A percentile compares a stretch with the other conserved stretches of the same genome.
Conservation (phyloP, 2,113 vertebrate genomes). For the Cygnus atratus region DNA sequence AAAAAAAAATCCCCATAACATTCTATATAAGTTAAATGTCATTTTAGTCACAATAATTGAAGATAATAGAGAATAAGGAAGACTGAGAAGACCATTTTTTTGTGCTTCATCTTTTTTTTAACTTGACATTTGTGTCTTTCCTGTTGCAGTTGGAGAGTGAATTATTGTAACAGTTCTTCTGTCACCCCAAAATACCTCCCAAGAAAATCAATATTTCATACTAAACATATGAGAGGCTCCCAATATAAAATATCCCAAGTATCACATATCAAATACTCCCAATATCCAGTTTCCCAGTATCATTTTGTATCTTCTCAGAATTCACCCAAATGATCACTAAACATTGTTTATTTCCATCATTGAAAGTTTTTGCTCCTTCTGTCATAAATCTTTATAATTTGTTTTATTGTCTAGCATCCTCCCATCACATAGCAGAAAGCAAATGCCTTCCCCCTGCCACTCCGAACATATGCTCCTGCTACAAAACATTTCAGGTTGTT, state of each 20-base stretch:
- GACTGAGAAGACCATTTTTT: background rate
- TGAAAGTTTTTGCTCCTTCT: slow-evolving; percentile 8
- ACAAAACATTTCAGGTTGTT: slow-evolving; percentile 31
- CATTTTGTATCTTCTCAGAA: background rate
- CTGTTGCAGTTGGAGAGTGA: background rate
- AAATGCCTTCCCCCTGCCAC: background rate
- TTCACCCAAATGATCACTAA: background rate
- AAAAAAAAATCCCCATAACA: background rate
- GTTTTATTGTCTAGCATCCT: slow-evolving; percentile 36
- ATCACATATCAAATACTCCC: background rate
- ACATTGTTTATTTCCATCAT: background rate
- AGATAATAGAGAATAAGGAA: background rate
- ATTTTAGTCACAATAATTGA: background rate
- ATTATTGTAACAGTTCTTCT: background rate
- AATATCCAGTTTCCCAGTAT: background rate
- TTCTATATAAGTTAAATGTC: background rate
- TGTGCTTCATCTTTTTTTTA: background rate
- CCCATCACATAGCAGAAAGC: background rate
- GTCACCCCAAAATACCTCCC: background rate
- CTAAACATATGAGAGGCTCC: background rate
- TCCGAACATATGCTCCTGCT: slow-evolving; percentile 40
- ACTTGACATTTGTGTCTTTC: background rate
- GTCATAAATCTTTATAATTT: background rate
- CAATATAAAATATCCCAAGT: background rate
- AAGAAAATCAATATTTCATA: background rate